These are phyloP conservation scores for Maccullochella peelii DNA, from an alignment of 2,113 vertebrate species.

Conservation along the genomic window DNA sequence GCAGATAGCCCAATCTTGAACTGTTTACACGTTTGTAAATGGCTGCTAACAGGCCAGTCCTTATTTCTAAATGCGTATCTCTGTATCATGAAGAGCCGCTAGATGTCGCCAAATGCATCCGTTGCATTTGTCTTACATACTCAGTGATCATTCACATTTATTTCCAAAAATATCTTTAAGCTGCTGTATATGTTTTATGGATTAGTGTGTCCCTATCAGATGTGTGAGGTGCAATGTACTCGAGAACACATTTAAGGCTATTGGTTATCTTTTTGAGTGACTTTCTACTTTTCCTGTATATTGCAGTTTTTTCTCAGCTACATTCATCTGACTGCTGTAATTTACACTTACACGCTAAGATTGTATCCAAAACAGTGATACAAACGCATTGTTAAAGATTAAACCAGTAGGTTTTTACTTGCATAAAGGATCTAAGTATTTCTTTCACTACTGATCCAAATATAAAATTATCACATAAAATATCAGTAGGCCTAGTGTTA, in stretches of 20 bases:
- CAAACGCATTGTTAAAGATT: neutral
- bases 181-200: neutral
- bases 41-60: neutral
- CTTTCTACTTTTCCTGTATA: neutral
- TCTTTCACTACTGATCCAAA: neutral
- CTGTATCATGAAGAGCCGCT: neutral
- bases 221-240: too few relatives aligned
- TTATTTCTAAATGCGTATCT: neutral
- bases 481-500: neutral
- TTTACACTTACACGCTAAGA: neutral
- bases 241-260: neutral
- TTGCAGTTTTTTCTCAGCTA: neutral
- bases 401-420: neutral
- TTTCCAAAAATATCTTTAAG: neutral
- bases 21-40: neutral
- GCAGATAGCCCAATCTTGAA: neutral
- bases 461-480: neutral
- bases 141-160: neutral
- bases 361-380: neutral
- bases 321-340: neutral
- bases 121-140: too few relatives aligned
- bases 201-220: neutral
- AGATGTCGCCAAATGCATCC: constrained; percentile 3
- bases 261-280: neutral
- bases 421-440: neutral